Percentiles rank a stretch among this genome's conserved stretches.
phyloP scores from a whole-genome alignment of 2,113 vertebrate species.

The Piliocolobus tephrosceles region DNA sequence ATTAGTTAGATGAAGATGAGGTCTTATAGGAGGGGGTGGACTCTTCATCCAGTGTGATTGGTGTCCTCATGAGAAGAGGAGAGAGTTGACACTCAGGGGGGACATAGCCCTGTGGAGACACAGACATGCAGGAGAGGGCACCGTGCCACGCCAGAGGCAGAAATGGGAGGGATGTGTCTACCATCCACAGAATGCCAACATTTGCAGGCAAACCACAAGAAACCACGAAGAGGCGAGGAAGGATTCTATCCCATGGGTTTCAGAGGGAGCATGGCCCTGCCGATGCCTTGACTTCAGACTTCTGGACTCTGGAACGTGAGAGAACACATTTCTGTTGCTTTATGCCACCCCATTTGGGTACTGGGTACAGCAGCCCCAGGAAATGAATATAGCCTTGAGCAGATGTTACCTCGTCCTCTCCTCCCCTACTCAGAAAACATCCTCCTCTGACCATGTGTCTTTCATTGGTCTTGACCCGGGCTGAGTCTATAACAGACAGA shows the following conservation, averaged over 20 bases:
- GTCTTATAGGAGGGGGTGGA: background rate
- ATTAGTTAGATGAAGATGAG: background rate
- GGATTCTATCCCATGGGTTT: background rate
- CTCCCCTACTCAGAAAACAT: background rate
- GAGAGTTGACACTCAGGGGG: background rate
- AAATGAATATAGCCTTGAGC: rapidly evolving
- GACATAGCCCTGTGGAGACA: rapidly evolving
- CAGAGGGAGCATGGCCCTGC: background rate
- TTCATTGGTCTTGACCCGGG: background rate
- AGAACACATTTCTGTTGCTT: background rate
- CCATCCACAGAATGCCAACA: background rate
- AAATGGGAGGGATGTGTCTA: rapidly evolving
- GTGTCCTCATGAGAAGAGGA: background rate
- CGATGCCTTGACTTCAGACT: background rate
- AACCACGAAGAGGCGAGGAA: background rate
- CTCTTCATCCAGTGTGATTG: background rate
- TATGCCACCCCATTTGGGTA: rapidly evolving
- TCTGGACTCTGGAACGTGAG: rapidly evolving
- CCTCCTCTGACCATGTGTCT: background rate
- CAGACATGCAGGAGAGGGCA: background rate
- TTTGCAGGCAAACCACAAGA: background rate
- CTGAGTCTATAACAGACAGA: background rate
- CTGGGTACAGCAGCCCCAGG: background rate
- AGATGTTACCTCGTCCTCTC: too few species aligned
- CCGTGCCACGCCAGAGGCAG: background rate